These are phyloP conservation scores for Wasmannia auropunctata DNA, from an alignment of 1,140 invertebrate species.

Conservation along the genomic window DNA sequence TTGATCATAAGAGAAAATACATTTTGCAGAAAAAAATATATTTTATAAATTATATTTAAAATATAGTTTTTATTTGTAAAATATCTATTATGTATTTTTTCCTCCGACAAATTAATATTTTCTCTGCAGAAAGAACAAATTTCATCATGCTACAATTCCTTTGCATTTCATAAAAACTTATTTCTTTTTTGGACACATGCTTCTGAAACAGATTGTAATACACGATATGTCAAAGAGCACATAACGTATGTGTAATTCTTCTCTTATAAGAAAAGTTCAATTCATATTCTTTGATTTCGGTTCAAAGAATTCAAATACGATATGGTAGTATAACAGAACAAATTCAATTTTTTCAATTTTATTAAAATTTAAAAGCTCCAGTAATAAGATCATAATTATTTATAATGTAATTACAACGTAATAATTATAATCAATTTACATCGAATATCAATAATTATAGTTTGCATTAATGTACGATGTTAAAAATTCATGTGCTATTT, in stretches of 20 bases:
- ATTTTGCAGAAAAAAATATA: not conserved
- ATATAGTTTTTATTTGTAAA: not conserved
- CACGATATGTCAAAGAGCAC: not conserved
- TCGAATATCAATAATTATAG: not conserved
- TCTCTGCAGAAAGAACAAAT: not conserved
- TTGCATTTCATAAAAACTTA: not conserved
- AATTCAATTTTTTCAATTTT: not conserved
- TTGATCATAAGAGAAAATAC: not conserved
- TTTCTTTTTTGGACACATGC: not conserved
- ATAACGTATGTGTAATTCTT: not conserved
- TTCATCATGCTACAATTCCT: not conserved
- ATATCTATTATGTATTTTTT: not conserved
- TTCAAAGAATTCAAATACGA: not conserved
- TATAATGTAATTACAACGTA: not conserved
- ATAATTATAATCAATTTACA: not conserved
- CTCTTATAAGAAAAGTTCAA: not conserved
- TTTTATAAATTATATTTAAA: not conserved
- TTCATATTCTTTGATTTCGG: not conserved
- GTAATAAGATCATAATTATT: not conserved
- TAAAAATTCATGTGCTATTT: not conserved
- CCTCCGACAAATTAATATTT: not conserved
- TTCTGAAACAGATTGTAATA: not conserved
- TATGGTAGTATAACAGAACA: not conserved
- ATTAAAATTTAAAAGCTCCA: not conserved
- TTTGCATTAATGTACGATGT: not conserved